These are phyloP conservation scores for Yponomeuta plumbellus DNA, from an alignment of 2,888 invertebrate genomes.

Conservation along the genomic window DNA sequence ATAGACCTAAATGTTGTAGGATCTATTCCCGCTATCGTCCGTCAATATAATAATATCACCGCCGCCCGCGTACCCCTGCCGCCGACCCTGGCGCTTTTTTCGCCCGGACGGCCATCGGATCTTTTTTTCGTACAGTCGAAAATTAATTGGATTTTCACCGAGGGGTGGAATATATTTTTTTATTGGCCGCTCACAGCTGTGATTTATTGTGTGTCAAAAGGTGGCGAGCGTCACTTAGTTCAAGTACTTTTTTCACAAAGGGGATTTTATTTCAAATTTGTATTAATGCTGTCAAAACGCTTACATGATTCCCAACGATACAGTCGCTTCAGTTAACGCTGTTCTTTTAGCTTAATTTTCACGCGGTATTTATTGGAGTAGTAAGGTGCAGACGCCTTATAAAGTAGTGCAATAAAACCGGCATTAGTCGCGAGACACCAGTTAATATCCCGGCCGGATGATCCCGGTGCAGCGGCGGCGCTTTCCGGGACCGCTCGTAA, in stretches of 20 bases:
- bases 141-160: conserved; percentile 77
- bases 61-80: conserved; percentile 34
- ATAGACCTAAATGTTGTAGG: not conserved
- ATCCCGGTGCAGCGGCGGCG: conserved; percentile 14
- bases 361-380: conserved; percentile 16
- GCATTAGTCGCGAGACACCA: conserved; percentile 19
- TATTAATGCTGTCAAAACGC: conserved; percentile 33
- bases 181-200: conserved; percentile 72
- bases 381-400: conserved; percentile 20
- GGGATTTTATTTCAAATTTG: conserved; percentile 47
- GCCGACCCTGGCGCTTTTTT: conserved; percentile 49
- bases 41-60: conserved; percentile 16
- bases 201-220: conserved; percentile 76
- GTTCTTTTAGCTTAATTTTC: conserved; percentile 3
- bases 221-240: conserved; percentile 74
- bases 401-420: conserved; percentile 23
- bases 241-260: conserved; percentile 58
- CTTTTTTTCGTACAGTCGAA: conserved; percentile 69
- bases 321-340: not conserved
- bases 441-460: conserved; percentile 18
- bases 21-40: conserved; percentile 1
- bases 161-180: conserved; percentile 72
- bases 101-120: conserved; percentile 57
- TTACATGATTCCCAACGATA: not conserved
- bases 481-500: conserved; percentile 14